Evolutionary conservation across 1,140 invertebrate species (phyloP).

Genomic region (Pomacea maculata): DNA sequence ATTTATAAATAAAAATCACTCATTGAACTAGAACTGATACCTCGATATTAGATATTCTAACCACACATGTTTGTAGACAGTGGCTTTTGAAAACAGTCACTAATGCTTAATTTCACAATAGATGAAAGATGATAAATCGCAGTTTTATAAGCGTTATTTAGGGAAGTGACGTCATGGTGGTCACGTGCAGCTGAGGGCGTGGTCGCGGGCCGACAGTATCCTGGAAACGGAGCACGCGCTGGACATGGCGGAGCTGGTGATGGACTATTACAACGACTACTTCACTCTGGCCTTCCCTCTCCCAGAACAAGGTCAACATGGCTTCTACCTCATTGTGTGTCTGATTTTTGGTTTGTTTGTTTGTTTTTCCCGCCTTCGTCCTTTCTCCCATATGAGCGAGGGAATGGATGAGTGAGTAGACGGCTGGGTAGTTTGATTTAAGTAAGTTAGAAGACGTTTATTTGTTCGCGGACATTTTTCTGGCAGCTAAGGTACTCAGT

Average conservation of each 20-base stretch:
- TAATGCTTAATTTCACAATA: not conserved
- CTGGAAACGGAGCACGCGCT: constrained; percentile 51
- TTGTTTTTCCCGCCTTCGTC: no score
- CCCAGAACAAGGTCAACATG: constrained; percentile 52
- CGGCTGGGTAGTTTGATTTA: not conserved
- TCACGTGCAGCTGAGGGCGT: constrained; percentile 49
- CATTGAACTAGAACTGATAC: no score
- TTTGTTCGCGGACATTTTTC: not conserved
- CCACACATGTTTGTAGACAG: not conserved
- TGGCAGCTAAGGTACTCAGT: not conserved
- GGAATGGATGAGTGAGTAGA: no score
- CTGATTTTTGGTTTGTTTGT: no score
- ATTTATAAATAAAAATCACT: not conserved
- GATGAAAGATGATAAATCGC: no score
- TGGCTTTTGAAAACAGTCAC: no score
- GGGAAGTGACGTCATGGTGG: not conserved
- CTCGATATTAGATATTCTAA: no score
- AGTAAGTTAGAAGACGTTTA: not conserved
- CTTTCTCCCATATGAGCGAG: no score
- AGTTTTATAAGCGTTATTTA: not conserved
- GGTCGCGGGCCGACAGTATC: constrained; percentile 51
- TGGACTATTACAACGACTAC: constrained; percentile 65
- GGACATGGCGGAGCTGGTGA: constrained; percentile 45
- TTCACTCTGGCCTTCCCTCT: constrained; percentile 59
- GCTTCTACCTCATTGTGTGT: no score